phyloP scores from a whole-genome alignment of 2,113 vertebrate genomes.

The Synodontis membranacea region DNA sequence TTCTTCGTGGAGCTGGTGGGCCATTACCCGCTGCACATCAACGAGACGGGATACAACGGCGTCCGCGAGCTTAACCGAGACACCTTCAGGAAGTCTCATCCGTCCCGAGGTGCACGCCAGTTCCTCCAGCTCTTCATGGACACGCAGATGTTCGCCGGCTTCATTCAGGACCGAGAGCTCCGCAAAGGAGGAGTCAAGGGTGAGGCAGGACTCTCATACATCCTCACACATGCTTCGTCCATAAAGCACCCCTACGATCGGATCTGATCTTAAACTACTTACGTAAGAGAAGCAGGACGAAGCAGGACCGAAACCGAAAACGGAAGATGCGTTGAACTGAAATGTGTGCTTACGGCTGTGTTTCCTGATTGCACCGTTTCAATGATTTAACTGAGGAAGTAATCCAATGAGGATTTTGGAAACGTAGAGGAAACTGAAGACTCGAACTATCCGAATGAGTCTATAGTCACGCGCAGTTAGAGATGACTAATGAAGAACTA shows the following conservation, averaged over 20 bases:
- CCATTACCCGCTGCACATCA: constrained; percentile 92
- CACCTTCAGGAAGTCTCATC: constrained; percentile 86
- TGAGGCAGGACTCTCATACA: constrained; percentile 52
- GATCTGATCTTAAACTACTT: not conserved
- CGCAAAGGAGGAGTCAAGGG: constrained; percentile 84
- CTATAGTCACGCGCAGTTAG: not conserved
- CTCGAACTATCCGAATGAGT: not conserved
- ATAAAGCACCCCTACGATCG: not conserved
- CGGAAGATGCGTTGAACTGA: not conserved
- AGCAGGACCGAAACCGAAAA: not conserved
- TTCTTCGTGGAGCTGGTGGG: constrained; percentile 95
- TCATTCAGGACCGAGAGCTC: constrained; percentile 94
- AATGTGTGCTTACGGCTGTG: too few relatives aligned
- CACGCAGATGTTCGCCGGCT: constrained; percentile 97
- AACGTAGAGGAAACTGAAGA: not conserved
- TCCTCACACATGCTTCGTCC: not conserved
- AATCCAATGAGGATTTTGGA: not conserved
- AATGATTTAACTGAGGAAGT: not conserved
- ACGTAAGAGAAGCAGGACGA: not conserved
- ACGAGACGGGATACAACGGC: constrained; percentile 72
- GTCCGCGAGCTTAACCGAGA: constrained; percentile 85
- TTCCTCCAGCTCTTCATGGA: constrained; percentile 98
- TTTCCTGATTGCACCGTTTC: not conserved
- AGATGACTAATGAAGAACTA: not conserved
- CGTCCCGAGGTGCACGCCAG: constrained; percentile 83